Base-by-base conservation (phyloP, 2,113 vertebrate genomes). In the Poecile atricapillus region DNA sequence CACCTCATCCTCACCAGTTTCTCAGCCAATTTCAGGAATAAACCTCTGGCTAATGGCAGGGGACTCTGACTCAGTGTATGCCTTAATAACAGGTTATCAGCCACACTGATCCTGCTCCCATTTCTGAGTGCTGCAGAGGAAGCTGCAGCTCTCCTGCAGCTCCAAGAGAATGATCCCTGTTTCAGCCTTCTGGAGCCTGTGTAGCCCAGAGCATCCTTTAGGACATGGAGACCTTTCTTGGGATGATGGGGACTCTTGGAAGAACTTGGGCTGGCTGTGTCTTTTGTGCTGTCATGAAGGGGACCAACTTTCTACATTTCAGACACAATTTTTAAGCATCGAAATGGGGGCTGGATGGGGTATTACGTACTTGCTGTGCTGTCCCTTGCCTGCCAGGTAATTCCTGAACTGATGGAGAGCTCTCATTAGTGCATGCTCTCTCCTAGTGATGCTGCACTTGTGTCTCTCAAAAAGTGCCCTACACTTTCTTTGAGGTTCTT, bases 21-120 rank as follows among this genome's bases (percentile, higher is more conserved):
- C 52, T 89, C 1, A 0, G 74, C 50, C 77, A 90, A 16, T 95
- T 94, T 88, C 39, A 93, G 76, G 63, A 93, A 67, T 67, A 90
- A 93, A 75, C 1, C 2, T 8, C 47, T 76, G 43, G 56, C 47
- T 96, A 79, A 70, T 70, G 73, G 55, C 37, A 68, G 43, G n/a
- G 37, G 21, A 44, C 53, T 70, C 39, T 84, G 65, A 33, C 56
- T 83, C 65, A 50, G 84, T 2, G 2, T 0, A 1, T 3, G 11
- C 44, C 10, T 0, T 75, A 87, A 46, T 80, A 27, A 56, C 35
- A 65, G 59, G 62, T 90, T 92, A 74, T 88, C 18, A 87, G 25
- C 21, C 47, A 68, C 35, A 75, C 20, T 28, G 65, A 76, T 71
- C 58, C 92, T 1, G 1, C 41, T 83, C 46, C 37, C 15, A 28